Base-by-base conservation (phyloP, 2,888 invertebrate species). In the Caenorhabditis afra region DNA sequence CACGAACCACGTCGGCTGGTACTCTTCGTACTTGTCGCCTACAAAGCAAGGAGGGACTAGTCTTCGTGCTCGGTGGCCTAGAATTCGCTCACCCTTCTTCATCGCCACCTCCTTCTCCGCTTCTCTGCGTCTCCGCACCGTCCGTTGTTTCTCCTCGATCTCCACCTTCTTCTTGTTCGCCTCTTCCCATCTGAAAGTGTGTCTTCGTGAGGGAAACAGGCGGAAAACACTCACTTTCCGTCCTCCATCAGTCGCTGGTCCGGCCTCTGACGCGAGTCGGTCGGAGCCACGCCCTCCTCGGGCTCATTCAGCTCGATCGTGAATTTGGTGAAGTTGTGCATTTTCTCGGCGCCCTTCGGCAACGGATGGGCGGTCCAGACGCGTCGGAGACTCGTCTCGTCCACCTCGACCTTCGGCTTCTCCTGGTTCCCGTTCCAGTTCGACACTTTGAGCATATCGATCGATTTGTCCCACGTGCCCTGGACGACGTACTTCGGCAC, bases 241-340 rank as follows among this genome's bases (percentile, higher is more conserved):
- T 95, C 93, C 91, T 98, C 97, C 98, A 99, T 99, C 86, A 96
- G 93, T 62, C 98, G 93, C 92, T 99, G 99, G 93, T 99, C 99
- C 74, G 98, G 98, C 70, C 99, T 93, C 12, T 93, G 91, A 39
- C 97, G 93, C 64, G 95, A 94, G 93, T 99, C 99, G 0, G 98
- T 97, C 11, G 97, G 97, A 61, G 97, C 96, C 35, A 98, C 94
- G 79, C 94, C 94, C 5, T 94, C 93, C 91, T 99, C 99, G 53
- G 93, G 93, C 92, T 99, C 98, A 92, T 99, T 99, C 87, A 99
- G 92, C 92, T 99, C 97, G 90, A 96, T 94, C 66, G 99, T 97
- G 88, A 99, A 93, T 91, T 94, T 92, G 55, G 97, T 97, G 92
- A 98, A 98, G 92, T 95, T 94, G 92, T 99, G 99, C 93, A 94